Evolutionary conservation across 2,888 invertebrate species (phyloP).

Genomic region (Exocentrus adspersus): DNA sequence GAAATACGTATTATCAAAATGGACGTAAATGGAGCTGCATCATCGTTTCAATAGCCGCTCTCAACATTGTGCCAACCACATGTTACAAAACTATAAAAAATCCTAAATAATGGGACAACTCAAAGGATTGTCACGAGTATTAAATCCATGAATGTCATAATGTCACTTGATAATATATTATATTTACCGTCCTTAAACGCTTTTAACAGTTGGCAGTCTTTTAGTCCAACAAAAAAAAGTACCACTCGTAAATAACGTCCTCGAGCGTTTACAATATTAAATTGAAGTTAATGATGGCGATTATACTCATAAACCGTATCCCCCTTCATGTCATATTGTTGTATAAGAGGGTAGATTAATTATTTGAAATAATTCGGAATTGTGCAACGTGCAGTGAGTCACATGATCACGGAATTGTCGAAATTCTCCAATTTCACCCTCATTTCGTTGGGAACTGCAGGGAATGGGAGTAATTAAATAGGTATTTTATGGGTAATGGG

Average conservation of each 20-base stretch:
- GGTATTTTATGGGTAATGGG: slow-evolving; percentile 59
- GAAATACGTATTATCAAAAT: no score
- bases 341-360: slow-evolving; percentile 18
- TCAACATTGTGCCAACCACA: not conserved
- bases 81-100: slow-evolving; percentile 1
- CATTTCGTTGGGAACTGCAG: slow-evolving; percentile 45
- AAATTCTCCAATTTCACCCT: slow-evolving; percentile 53
- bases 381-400: slow-evolving; percentile 29
- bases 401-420: slow-evolving; percentile 44
- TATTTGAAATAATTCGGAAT: slow-evolving; percentile 24
- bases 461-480: slow-evolving; percentile 58
- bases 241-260: slow-evolving; percentile 3
- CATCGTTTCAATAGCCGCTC: not conserved
- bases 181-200: not conserved
- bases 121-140: slow-evolving; percentile 10
- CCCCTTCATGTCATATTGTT: slow-evolving; percentile 7
- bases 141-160: no score
- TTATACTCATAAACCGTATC: slow-evolving; percentile 1
- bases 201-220: slow-evolving; percentile 9
- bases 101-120: slow-evolving; percentile 9
- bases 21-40: not conserved
- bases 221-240: not conserved
- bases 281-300: slow-evolving; percentile 17
- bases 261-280: slow-evolving; percentile 1
- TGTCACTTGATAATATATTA: slow-evolving; percentile 3